These are phyloP conservation scores for Petromus typicus DNA, from an alignment of 2,113 vertebrate genomes.

Conservation along the genomic window DNA sequence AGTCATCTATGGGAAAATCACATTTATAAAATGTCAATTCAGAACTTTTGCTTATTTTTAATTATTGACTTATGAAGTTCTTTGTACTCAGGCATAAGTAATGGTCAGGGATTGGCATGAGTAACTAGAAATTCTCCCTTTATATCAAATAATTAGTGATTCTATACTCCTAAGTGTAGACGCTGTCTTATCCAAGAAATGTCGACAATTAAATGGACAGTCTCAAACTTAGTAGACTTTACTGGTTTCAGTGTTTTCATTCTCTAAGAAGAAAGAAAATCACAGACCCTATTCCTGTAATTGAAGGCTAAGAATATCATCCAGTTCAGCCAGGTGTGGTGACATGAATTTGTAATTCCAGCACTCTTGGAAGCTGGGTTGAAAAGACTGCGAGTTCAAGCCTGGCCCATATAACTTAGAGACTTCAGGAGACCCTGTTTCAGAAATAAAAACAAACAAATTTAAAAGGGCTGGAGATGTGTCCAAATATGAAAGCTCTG, in stretches of 20 bases:
- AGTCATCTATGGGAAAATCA: not conserved
- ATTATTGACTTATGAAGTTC: not conserved
- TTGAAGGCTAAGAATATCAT: not conserved
- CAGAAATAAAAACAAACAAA: not conserved
- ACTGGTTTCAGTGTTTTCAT: not conserved
- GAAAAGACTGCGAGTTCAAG: not conserved
- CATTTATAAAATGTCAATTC: not conserved
- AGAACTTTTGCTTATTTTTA: not conserved
- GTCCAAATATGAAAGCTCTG: too few relatives aligned
- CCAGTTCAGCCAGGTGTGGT: not conserved
- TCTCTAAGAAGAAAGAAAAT: not conserved
- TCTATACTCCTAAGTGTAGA: not conserved
- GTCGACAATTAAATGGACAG: not conserved
- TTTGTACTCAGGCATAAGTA: not conserved
- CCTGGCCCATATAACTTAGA: not conserved
- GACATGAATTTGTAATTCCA: not conserved
- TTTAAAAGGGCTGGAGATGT: not conserved
- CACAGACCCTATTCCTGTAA: accelerated
- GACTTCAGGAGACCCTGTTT: not conserved
- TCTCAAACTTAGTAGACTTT: not conserved
- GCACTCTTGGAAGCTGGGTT: not conserved
- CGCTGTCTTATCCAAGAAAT: not conserved
- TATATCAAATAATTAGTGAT: not conserved
- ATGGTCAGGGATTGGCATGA: accelerated
- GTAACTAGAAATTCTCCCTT: not conserved